These are phyloP conservation scores for Drosophila baimaii DNA, from an alignment of 1,140 invertebrate genomes.

Conservation along the genomic window DNA sequence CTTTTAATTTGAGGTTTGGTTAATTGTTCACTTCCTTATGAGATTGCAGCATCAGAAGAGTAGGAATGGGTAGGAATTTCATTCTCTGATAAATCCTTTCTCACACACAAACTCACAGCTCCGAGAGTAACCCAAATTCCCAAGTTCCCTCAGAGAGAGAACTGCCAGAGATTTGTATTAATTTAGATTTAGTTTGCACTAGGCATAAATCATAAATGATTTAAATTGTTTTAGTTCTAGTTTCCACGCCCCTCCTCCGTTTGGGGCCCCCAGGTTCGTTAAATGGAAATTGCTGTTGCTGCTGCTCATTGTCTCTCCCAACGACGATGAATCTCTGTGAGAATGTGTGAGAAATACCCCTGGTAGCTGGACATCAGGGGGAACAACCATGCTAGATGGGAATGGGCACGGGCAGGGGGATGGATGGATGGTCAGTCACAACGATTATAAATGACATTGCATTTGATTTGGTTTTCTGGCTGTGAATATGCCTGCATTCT, in stretches of 20 bases:
- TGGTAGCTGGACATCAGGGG: slow-evolving; percentile 57
- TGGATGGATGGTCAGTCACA: slow-evolving; percentile 47
- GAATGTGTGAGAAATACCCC: slow-evolving; percentile 59
- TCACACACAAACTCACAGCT: slow-evolving; percentile 7
- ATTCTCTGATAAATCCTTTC: slow-evolving; percentile 29
- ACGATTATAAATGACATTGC: slow-evolving; percentile 82
- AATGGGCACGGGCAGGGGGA: slow-evolving; percentile 1
- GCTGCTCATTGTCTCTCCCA: slow-evolving; percentile 40
- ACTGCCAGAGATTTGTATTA: slow-evolving; percentile 38
- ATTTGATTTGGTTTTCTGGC: slow-evolving; percentile 52
- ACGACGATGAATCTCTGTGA: slow-evolving; percentile 22
- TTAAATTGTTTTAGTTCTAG: slow-evolving; percentile 61
- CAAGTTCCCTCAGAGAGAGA: background rate
- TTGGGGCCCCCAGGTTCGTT: slow-evolving; percentile 35
- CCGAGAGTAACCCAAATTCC: slow-evolving; percentile 24
- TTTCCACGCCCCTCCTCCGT: slow-evolving; percentile 19
- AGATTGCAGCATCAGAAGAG: slow-evolving; percentile 58
- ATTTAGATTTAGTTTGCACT: slow-evolving; percentile 42
- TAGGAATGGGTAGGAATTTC: too few relatives aligned
- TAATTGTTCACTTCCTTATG: slow-evolving; percentile 73
- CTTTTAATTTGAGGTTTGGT: slow-evolving; percentile 72
- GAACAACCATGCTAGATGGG: slow-evolving; percentile 18
- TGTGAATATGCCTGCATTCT: slow-evolving; percentile 75
- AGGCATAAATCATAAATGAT: slow-evolving; percentile 48
- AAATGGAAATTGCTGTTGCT: slow-evolving; percentile 69